Evolutionary conservation across 1,140 invertebrate genomes (phyloP), one percentile per base, ranked within the genome.

Genomic region (Brachionus paranguensis): DNA sequence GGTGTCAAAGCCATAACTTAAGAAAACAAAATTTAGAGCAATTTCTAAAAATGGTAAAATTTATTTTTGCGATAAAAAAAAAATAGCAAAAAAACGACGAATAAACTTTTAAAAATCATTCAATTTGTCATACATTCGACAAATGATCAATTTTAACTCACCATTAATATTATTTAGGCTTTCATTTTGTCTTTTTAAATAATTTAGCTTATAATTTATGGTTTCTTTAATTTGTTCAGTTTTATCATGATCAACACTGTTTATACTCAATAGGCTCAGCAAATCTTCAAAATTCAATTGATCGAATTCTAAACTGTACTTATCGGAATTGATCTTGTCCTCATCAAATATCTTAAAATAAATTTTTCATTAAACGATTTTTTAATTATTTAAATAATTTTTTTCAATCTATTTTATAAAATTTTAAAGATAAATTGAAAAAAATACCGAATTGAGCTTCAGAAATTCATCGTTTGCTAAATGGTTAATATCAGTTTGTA

Each of bases 61-160:
- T 60, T 60, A 60, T 60, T 60, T 60, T 60, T 60, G 53, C 53
- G 53, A 60, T 60, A 60, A 55, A 55, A 33, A 55, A 33, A 55
- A 20, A 60, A 60, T 60, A 60, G 53, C 37, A 43, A 43, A 43
- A 24, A 72, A 72, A n/a, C 14, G 7, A 41, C 8, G 14, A 70
- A 33, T 70, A 33, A 17, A 17, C n/a, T 11, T 41, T 41, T 72
- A 37, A 4, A 43, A 20, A 20, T 72, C 33, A 43, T 72, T 43
- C 17, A 72, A 41, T 17, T 72, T 72, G 17, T 72, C 68, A 43
- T 72, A 72, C 68, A 72, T 72, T 72, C 41, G 68, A 72, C 33
- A 37, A 72, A 72, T 72, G 33, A 72, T 72, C 37, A 72, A 47
- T 72, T 45, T 72, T 72, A 72, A 20, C 33, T 72, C 68, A 17